Evolutionary conservation across 2,888 invertebrate genomes (phyloP), one percentile per base, ranked within the genome.

Genomic region (Thereva unica): DNA sequence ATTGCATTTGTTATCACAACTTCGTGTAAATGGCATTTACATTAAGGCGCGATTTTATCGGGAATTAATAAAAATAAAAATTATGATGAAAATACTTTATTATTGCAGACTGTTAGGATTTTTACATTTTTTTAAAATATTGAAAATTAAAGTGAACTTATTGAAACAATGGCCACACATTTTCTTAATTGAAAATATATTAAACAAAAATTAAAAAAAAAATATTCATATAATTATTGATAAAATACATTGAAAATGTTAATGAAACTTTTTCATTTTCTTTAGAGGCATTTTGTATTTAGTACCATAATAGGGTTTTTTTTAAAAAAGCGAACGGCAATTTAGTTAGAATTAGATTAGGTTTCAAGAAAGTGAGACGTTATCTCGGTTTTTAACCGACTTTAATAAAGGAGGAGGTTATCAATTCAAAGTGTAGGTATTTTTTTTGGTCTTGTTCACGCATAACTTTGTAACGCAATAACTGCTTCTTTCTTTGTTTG

Each of bases 21-120:
- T 56, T 56, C 56, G 56, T 56, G 44, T 56, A 56, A 23, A 23
- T 23, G 23, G 23, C 38, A 68, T 68, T 68, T 68, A 68, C 64
- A 65, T 65, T 65, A 59, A 64, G 65, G 54, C 53, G 57, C 59
- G 59, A 67, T 53, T 59, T 67, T 67, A 59, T 67, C 59, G 59
- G 59, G 61, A 57, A 50, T 12, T n/a, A 47, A 10, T 47, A 44
- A 44, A 44, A 12, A 44, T 44, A 56, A 23, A 23, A 23, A 23
- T 23, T 23, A 23, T 23, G 23, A 23, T 23, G 23, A 23, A 23
- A 23, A 23, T 23, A 23, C 23, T 23, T 44, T 56, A 44, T 40
- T 40, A 55, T 56, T 56, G 56, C 56, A 56, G 56, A 56, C 56
- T 56, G 56, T 56, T 56, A 56, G 56, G 34, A 35, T 56, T 56